Conservation (phyloP, 2,888 invertebrate species). For the Chorisops tibialis region DNA sequence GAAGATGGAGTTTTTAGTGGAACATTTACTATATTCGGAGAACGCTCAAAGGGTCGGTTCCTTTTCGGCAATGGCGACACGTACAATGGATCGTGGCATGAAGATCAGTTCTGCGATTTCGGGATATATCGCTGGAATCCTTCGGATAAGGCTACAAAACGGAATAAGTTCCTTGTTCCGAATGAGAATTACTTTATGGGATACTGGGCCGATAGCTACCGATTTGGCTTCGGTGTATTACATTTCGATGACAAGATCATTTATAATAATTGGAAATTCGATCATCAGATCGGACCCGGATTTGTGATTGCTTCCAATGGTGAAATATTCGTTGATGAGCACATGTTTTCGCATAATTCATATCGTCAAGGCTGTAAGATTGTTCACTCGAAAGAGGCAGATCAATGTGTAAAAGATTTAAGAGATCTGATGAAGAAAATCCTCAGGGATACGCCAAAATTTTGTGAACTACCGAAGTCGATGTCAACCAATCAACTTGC, state of each 20-base stretch:
- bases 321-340: constrained; percentile 16
- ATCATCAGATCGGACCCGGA: constrained; percentile 18
- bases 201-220: constrained; percentile 24
- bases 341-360: constrained; percentile 3
- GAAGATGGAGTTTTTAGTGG: constrained; percentile 21
- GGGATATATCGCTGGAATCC: constrained; percentile 26
- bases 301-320: constrained; percentile 28
- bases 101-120: constrained; percentile 24
- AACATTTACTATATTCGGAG: constrained; percentile 13
- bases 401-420: not conserved
- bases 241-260: constrained; percentile 20
- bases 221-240: constrained; percentile 26
- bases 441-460: not conserved
- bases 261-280: constrained; percentile 20
- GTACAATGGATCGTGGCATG: constrained; percentile 19
- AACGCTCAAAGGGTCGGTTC: constrained; percentile 15
- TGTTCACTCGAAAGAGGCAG: not conserved
- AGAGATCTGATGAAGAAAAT: no score
- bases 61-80: constrained; percentile 16
- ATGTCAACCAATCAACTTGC: no score
- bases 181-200: constrained; percentile 9
- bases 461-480: no score
- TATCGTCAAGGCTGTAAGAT: not conserved
- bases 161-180: constrained; percentile 5
- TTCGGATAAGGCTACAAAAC: not conserved